Conservation (phyloP, 2,797 vertebrate species). For the Paguma larvata region DNA sequence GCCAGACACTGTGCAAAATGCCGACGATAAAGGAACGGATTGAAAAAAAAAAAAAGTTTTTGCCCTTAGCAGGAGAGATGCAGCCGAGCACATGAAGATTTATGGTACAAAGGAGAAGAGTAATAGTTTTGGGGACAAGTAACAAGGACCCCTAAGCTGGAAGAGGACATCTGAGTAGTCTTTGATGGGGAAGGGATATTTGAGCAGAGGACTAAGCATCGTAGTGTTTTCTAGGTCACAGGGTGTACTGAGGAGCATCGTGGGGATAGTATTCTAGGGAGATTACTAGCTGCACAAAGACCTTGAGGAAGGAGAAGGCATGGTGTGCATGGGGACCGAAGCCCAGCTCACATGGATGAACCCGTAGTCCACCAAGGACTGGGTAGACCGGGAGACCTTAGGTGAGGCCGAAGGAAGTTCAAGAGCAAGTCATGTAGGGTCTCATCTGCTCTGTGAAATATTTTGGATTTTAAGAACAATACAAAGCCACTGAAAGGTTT, state of each 20-base stretch:
- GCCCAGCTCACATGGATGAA: background rate
- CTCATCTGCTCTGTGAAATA: background rate
- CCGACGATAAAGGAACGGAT: background rate
- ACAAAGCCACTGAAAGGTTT: background rate
- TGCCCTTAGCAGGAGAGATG: background rate
- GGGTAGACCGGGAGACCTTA: background rate
- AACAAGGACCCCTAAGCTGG: background rate
- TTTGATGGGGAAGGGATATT: background rate
- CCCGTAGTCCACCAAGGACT: background rate
- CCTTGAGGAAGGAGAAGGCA: background rate
- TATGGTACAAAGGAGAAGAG: background rate
- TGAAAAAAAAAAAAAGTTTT: background rate
- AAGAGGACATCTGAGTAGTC: background rate
- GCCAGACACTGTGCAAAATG: background rate
- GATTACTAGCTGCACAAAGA: background rate
- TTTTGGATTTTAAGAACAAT: background rate
- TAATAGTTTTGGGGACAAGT: background rate
- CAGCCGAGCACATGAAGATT: background rate
- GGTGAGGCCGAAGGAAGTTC: background rate
- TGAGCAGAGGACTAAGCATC: background rate
- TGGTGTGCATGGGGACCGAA: background rate
- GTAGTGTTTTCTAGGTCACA: background rate
- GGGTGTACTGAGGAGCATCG: background rate
- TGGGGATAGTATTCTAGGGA: background rate
- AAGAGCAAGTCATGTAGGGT: background rate